Conservation (phyloP, 1,140 invertebrate species). For the Meloidogyne floridensis region DNA sequence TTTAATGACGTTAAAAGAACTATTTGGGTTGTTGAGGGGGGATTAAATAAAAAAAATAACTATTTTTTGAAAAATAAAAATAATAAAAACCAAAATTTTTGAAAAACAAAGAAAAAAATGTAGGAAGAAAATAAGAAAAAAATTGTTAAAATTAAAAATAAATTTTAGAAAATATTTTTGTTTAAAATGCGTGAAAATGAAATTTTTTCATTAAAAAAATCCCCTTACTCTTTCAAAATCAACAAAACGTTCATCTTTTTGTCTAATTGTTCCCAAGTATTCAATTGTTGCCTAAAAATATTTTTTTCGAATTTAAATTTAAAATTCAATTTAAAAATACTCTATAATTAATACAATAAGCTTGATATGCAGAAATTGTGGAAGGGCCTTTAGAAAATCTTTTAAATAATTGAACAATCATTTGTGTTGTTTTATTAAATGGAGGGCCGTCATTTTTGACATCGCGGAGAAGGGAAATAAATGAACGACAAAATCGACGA, state of each 20-base stretch:
- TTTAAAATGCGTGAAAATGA: too few relatives aligned
- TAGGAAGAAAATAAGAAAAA: too few relatives aligned
- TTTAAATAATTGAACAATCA: slow-evolving; percentile 72
- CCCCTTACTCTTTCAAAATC: slow-evolving; percentile 57
- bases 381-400: slow-evolving; percentile 67
- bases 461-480: slow-evolving; percentile 71
- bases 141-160: too few relatives aligned
- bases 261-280: slow-evolving; percentile 57
- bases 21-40: too few relatives aligned
- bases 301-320: slow-evolving; percentile 42
- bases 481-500: slow-evolving; percentile 75
- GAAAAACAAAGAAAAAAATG: too few relatives aligned
- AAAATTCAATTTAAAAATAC: slow-evolving; percentile 6
- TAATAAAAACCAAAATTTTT: too few relatives aligned
- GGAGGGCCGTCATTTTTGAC: slow-evolving; percentile 67
- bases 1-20: too few relatives aligned
- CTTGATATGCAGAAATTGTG: slow-evolving; percentile 63
- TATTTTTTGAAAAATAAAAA: too few relatives aligned
- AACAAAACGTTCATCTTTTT: slow-evolving; percentile 60
- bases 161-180: neutral
- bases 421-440: slow-evolving; percentile 69
- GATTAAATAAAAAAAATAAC: too few relatives aligned
- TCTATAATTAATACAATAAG: slow-evolving; percentile 57
- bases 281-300: slow-evolving; percentile 58
- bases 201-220: too few relatives aligned